These are phyloP conservation scores for Manduca sexta DNA, from an alignment of 1,140 invertebrate genomes.

Conservation along the genomic window DNA sequence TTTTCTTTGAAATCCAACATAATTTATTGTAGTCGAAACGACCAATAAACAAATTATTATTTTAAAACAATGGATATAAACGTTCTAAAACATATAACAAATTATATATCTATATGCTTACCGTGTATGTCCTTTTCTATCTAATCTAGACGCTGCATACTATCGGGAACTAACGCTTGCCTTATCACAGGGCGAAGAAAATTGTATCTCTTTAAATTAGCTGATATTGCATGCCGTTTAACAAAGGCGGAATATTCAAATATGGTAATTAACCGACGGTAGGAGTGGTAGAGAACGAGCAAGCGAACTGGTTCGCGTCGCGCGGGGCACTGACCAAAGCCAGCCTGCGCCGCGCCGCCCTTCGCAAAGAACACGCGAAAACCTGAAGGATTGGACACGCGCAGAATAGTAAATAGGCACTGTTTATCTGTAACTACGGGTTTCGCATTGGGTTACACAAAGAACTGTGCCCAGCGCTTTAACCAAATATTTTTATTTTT, in stretches of 20 bases:
- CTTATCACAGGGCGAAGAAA: not conserved
- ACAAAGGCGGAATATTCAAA: slow-evolving; percentile 9
- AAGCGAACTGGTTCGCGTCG: slow-evolving; percentile 26
- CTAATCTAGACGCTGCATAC: slow-evolving; percentile 4
- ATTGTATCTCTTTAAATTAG: not conserved
- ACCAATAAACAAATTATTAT: too few relatives aligned
- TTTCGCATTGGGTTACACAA: too few relatives aligned
- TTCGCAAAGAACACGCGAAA: slow-evolving; percentile 36
- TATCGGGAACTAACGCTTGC: not conserved
- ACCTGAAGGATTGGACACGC: slow-evolving; percentile 23
- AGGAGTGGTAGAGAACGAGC: slow-evolving; percentile 14
- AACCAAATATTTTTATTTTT: too few relatives aligned
- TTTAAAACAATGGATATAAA: too few relatives aligned
- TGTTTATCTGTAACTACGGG: too few relatives aligned
- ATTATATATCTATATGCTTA: slow-evolving; percentile 11
- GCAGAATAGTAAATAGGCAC: slow-evolving; percentile 17
- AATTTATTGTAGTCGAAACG: too few relatives aligned
- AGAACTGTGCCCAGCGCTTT: too few relatives aligned
- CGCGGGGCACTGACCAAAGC: slow-evolving; percentile 59
- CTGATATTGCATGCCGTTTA: not conserved
- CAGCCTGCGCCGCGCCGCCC: slow-evolving; percentile 44
- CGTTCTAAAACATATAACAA: not conserved
- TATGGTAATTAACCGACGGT: slow-evolving; percentile 9
- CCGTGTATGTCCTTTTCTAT: not conserved
- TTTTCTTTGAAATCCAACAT: too few relatives aligned